Conservation (phyloP, 2,888 invertebrate species). For the Druceiella hillmani region DNA sequence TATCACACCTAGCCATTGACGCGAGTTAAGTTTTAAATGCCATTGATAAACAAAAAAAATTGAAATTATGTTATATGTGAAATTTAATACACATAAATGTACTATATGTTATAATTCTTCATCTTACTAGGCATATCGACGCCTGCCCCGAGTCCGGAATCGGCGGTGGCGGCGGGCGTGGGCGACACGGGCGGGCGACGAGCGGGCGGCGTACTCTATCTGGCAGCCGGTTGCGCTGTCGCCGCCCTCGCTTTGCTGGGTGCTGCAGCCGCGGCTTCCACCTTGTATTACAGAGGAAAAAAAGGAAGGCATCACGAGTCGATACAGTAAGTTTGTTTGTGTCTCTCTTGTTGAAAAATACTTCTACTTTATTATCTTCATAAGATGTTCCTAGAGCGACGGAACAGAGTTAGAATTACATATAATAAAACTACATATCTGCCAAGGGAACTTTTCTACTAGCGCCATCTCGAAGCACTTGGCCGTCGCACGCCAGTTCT, state of each 20-base stretch:
- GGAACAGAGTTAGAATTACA: no score
- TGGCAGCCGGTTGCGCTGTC: conserved; percentile 78
- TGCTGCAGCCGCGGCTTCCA: conserved; percentile 63
- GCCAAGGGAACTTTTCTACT: no score
- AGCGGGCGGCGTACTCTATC: conserved; percentile 65
- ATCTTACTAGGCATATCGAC: background rate
- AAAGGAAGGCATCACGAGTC: conserved; percentile 64
- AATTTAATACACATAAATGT: no score
- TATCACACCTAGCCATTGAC: no score
- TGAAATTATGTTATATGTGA: no score
- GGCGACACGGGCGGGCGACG: conserved; percentile 61
- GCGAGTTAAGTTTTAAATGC: no score
- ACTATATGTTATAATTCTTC: conserved; percentile 1
- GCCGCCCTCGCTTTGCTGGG: conserved; percentile 62
- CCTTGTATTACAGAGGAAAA: conserved; percentile 59
- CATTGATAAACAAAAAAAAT: no score
- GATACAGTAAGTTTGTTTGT: conserved; percentile 60
- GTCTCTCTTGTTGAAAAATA: background rate
- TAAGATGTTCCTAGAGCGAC: no score
- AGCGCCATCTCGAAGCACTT: no score
- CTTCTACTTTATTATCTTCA: no score
- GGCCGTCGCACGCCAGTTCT: no score
- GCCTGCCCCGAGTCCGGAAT: conserved; percentile 32
- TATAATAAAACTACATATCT: no score
- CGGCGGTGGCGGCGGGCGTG: conserved; percentile 56